Evolutionary conservation across 1,140 invertebrate genomes (phyloP).

Genomic region (Caerostris darwini): DNA sequence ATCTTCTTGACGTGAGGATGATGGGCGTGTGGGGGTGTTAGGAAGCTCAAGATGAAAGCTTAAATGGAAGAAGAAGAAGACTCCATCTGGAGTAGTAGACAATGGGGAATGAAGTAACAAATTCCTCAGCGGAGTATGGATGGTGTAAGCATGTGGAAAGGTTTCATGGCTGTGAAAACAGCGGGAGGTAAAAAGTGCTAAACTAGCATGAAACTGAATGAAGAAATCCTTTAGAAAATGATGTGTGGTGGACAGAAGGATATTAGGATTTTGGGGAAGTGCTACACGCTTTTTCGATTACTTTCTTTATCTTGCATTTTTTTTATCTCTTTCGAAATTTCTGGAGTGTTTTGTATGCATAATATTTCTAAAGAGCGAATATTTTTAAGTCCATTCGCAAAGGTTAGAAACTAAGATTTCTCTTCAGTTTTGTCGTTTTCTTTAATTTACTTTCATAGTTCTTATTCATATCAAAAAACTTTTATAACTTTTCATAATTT

Average conservation of each 20-base stretch:
- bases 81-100: conserved; percentile 44
- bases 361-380: no score
- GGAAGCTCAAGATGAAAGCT: conserved; percentile 43
- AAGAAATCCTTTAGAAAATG: not conserved
- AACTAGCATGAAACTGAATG: not conserved
- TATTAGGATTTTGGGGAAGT: no score
- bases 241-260: not conserved
- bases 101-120: conserved; percentile 33
- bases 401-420: no score
- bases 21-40: not conserved
- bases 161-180: not conserved
- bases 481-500: no score
- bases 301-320: no score
- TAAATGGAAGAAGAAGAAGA: conserved; percentile 64
- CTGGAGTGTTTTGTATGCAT: no score
- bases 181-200: not conserved
- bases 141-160: not conserved
- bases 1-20: conserved; percentile 20
- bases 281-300: no score
- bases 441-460: no score
- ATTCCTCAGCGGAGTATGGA: conserved; percentile 31
- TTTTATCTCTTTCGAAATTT: no score
- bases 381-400: no score
- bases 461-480: no score
- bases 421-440: no score